phyloP scores from a whole-genome alignment of 2,888 invertebrate genomes.

The Pristionchus fissidentatus region DNA sequence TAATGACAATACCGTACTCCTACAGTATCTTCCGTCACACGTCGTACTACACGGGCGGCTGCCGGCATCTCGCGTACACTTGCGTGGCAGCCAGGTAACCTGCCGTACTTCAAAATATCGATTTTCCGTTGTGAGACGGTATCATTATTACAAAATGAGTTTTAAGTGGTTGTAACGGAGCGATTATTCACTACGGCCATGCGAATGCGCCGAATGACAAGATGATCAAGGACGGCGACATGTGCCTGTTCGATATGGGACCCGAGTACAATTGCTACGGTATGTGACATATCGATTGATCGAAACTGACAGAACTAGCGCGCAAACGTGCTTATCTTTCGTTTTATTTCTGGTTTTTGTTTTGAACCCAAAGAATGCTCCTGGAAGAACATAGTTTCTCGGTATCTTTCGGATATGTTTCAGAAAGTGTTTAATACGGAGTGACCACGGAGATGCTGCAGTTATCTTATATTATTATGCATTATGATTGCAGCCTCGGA shows the following conservation, averaged over 20 bases:
- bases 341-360: no score
- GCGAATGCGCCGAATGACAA: constrained; percentile 92
- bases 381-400: no score
- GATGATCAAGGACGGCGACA: constrained; percentile 86
- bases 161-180: constrained; percentile 86
- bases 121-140: no score
- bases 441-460: no score
- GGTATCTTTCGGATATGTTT: no score
- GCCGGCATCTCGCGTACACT: constrained; percentile 89
- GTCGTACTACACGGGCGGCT: constrained; percentile 89
- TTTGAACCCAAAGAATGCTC: no score
- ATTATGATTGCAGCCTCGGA: no score
- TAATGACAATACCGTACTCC: no score
- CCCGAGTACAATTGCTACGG: constrained; percentile 91
- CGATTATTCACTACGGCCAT: constrained; percentile 95
- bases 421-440: no score
- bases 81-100: constrained; percentile 88
- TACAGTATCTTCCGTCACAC: constrained; percentile 82
- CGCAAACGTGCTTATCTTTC: no score
- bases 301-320: no score
- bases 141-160: not conserved
- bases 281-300: constrained; percentile 5
- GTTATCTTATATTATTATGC: no score
- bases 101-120: not conserved
- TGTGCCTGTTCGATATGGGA: constrained; percentile 98